Percentiles rank a stretch among this genome's conserved stretches.
Conservation (phyloP, 2,113 vertebrate species). For the Echinops telfairi region DNA sequence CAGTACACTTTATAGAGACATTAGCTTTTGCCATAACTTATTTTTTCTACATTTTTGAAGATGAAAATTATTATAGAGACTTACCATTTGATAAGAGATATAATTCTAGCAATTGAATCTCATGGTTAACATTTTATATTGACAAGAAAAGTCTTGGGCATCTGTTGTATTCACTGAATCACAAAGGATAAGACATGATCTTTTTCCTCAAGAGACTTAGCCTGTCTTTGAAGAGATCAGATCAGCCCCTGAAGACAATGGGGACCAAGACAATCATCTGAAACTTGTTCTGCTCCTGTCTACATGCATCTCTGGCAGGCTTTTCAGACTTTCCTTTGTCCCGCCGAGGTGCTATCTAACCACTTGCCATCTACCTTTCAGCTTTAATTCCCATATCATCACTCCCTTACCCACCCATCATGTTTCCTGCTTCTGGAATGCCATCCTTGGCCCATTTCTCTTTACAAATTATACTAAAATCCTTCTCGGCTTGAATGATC, state of each 20-base stretch:
- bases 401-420: neutral
- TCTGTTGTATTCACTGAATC: neutral
- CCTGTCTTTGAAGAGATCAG: neutral
- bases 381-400: slow-evolving; percentile 19
- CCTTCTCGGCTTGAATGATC: neutral
- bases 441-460: slow-evolving; percentile 14
- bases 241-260: neutral
- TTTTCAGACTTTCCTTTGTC: neutral
- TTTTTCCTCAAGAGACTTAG: neutral
- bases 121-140: neutral
- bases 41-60: slow-evolving; percentile 1
- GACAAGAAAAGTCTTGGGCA: neutral
- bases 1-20: slow-evolving; percentile 10
- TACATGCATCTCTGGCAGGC: neutral
- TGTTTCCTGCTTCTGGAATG: slow-evolving; percentile 28
- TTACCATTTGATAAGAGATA: neutral
- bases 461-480: neutral
- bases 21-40: neutral
- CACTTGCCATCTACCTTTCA: neutral
- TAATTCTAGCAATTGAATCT: neutral
- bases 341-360: neutral
- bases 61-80: slow-evolving; percentile 20
- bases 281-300: neutral
- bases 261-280: neutral
- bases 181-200: neutral